phyloP scores from a whole-genome alignment of 2,797 vertebrate species.

The Buceros bicornis region DNA sequence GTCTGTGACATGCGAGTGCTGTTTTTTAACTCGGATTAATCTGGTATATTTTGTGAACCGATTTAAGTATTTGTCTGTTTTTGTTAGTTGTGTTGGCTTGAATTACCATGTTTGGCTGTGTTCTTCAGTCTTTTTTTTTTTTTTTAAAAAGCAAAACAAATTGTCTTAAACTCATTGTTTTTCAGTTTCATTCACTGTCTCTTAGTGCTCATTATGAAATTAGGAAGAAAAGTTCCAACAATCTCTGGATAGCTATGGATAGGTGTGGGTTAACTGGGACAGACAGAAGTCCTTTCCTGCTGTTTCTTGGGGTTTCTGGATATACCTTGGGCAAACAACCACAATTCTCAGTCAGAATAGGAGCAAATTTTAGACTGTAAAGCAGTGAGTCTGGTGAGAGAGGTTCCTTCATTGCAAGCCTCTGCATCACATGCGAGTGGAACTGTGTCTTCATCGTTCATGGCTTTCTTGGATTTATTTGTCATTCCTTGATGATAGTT shows the following conservation, averaged over 20 bases:
- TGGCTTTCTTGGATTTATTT: background rate
- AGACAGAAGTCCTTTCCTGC: background rate
- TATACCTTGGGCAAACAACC: background rate
- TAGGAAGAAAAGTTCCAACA: background rate
- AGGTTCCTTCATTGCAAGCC: background rate
- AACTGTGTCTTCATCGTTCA: fast-evolving
- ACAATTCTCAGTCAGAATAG: background rate
- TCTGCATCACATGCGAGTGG: fast-evolving
- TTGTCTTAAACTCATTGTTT: background rate
- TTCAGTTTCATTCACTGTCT: background rate
- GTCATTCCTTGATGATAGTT: background rate
- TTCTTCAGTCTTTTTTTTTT: background rate
- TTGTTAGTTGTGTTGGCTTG: background rate
- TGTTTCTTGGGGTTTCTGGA: background rate
- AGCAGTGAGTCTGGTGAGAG: background rate
- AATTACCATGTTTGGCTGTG: background rate
- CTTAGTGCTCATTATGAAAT: background rate
- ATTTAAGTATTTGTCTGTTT: background rate
- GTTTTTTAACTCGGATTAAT: background rate
- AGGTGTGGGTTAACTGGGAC: background rate
- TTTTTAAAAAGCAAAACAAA: background rate
- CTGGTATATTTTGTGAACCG: background rate
- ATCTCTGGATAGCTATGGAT: background rate
- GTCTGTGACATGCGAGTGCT: background rate
- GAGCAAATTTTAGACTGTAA: background rate